Evolutionary conservation across 1,140 invertebrate genomes (phyloP), one percentile per base, ranked within the genome.

Genomic region (Thrips palmi): DNA sequence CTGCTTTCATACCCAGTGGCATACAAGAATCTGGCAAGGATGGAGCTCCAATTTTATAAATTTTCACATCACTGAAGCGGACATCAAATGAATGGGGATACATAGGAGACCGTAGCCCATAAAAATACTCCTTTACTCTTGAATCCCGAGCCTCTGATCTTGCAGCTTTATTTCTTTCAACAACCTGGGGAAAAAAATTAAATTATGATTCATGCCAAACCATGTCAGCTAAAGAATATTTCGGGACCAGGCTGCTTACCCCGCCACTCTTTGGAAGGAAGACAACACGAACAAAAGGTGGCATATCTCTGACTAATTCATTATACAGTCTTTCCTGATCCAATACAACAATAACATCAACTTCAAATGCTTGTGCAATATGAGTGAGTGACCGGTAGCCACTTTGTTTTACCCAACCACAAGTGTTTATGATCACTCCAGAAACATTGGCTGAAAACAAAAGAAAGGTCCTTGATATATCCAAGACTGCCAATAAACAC

Each of bases 361-460:
- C 87, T 66, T 94, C 85, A 61, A 97, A 97, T 4, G 82, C 81
- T 51, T 86, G 75, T 1, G 88, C 86, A 4, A 86, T 76, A 50
- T 93, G 83, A 7, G 77, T 71, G 8, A 89, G 53, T 29, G 79
- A 64, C 50, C 77, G 77, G 52, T 89, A 92, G 0, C 87, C 89
- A 5, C 74, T 77, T 1, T 73, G 82, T 62, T 92, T 89, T 0
- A 97, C 75, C 91, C 91, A 98, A 1, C 93, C 93, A 52, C 89
- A 93, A 1, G 94, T 98, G 54, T 99, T 98, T 34, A 99, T 92
- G 23, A 99, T 77, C 1, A 88, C 80, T n/a, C 94, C 94, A 20
- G 89, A 93, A 28, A 67, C 66, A 53, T 79, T 77, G 0, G 79
- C 81, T 81, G 52, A 8, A 60, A 59, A 52, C 47, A 56, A 58